Conservation (phyloP, 2,888 invertebrate species). For the Trichogramma dendrolimi region DNA sequence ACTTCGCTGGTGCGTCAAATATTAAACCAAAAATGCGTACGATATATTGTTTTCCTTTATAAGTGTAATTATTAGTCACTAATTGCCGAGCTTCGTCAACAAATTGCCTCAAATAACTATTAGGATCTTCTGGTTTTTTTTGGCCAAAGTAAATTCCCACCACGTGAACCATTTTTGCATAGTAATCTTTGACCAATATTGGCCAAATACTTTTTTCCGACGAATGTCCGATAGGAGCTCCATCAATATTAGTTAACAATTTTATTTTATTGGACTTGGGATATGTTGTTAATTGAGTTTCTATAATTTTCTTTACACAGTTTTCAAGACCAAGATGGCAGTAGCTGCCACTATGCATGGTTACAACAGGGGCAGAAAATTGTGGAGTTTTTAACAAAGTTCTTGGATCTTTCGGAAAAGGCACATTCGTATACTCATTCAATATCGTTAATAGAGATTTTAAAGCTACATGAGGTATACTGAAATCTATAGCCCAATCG, state of each 20-base stretch:
- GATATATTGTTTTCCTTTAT: background rate
- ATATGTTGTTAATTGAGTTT: background rate
- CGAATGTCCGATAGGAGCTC: conserved; percentile 4
- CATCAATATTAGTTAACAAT: conserved; percentile 1
- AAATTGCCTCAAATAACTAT: background rate
- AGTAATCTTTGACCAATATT: conserved; percentile 4
- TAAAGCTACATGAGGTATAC: background rate
- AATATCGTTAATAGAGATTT: conserved; percentile 1
- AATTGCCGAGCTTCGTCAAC: background rate
- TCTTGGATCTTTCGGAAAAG: conserved; percentile 15
- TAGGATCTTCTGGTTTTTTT: conserved; percentile 4
- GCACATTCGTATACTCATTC: conserved; percentile 4
- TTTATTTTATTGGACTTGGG: background rate
- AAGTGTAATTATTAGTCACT: background rate
- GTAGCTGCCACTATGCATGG: conserved; percentile 13
- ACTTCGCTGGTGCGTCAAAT: conserved; percentile 7
- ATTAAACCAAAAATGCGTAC: background rate
- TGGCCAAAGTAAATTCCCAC: conserved; percentile 3
- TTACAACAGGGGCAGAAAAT: background rate
- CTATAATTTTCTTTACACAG: conserved; percentile 1
- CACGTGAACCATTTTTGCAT: background rate
- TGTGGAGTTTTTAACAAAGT: conserved; percentile 18
- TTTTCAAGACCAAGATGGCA: conserved; percentile 9
- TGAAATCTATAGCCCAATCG: background rate
- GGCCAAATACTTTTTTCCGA: conserved; percentile 8